phyloP scores from a whole-genome alignment of 2,888 invertebrate species.

The Stenodera caucasica region DNA sequence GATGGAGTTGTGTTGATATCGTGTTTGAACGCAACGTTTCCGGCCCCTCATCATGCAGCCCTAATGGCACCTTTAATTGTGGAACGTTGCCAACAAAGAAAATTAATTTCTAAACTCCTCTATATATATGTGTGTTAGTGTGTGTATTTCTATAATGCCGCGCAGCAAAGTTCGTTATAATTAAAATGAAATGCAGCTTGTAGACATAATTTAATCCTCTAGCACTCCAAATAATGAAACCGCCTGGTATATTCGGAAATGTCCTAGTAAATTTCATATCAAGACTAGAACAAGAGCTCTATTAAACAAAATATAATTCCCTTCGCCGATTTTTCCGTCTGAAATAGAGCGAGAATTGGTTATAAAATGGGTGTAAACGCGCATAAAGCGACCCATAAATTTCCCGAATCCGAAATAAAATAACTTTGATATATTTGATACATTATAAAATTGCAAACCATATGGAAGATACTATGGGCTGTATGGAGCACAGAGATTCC shows the following conservation, averaged over 20 bases:
- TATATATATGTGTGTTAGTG: slow-evolving; percentile 7
- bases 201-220: slow-evolving; percentile 46
- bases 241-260: slow-evolving; percentile 17
- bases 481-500: slow-evolving; percentile 17
- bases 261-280: background rate
- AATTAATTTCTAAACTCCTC: slow-evolving; percentile 37
- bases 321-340: too few relatives aligned
- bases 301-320: background rate
- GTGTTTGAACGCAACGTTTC: slow-evolving; percentile 5
- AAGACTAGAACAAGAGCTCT: background rate
- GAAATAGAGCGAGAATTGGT: slow-evolving; percentile 3
- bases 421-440: slow-evolving; percentile 26
- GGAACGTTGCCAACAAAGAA: slow-evolving; percentile 35
- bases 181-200: slow-evolving; percentile 45
- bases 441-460: slow-evolving; percentile 23
- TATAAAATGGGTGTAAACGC: slow-evolving; percentile 16
- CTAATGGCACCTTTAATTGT: slow-evolving; percentile 22
- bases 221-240: slow-evolving; percentile 48
- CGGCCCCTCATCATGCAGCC: slow-evolving; percentile 2
- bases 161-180: slow-evolving; percentile 40
- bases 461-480: slow-evolving; percentile 13
- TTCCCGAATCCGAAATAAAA: slow-evolving; percentile 21
- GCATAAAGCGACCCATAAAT: slow-evolving; percentile 19
- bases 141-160: slow-evolving; percentile 33
- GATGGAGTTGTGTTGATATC: background rate